Base-by-base conservation (phyloP, 2,797 vertebrate species). In the Oreochromis grahami region DNA sequence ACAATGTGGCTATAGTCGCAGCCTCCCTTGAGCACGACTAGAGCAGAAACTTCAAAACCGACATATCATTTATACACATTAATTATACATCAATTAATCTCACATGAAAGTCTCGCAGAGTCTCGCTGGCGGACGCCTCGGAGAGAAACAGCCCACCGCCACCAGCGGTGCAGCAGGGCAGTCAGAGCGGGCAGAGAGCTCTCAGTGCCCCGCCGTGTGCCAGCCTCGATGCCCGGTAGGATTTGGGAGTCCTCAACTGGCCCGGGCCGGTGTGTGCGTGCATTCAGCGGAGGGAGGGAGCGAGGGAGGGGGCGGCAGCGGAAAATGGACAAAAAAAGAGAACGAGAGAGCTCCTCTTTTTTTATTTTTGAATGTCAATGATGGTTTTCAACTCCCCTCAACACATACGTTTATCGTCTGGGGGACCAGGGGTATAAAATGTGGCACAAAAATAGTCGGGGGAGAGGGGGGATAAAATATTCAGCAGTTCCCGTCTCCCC, bases 151-250 rank as follows among this genome's bases (percentile, higher is more conserved):
- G 70, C 50, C 84, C 60, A 60, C 79, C 41, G 8, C 58, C 58
- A 50, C 15, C 77, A 78, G 76, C 84, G 88, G 82, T 45, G 38
- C 80, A 68, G 70, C 26, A n/a, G 87, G 85, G 82, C 65, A 65
- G 91, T 70, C 77, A 55, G 84, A 81, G 80, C 83, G 91, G 91
- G 81, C 86, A 85, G 86, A 77, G 84, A 89, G 92, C 81, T 78
- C 68, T 88, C 92, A 38, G 90, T 94, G 94, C 91, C 95, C 95
- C 93, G 94, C 91, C 86, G 91, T 82, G 94, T 94, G 95, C 95
- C 96, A 94, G 95, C 88, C 89, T 91, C 93, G 88, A 87, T 95
- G 94, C 95, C 95, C 95, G 92, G 87, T 78, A 91, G 93, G 92
- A 91, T 87, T 88, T 78, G 60, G 93, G 92, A 94, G 94, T 91